phyloP scores from a whole-genome alignment of 2,888 invertebrate species.

The Phaonia tiefii region DNA sequence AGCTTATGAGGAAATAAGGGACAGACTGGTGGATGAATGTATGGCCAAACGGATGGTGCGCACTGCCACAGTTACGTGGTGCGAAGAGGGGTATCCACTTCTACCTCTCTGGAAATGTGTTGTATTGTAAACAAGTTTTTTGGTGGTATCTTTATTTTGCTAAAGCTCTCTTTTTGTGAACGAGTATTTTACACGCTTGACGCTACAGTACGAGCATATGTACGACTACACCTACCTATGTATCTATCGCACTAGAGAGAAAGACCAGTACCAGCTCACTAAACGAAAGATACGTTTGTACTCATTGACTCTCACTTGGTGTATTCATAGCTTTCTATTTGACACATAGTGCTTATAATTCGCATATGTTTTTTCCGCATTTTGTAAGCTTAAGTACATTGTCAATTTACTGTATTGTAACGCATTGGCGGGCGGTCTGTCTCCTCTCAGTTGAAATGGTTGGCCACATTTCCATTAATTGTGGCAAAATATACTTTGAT shows the following conservation, averaged over 20 bases:
- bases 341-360: conserved; percentile 34
- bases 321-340: no score
- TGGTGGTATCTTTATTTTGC: no score
- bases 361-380: conserved; percentile 44
- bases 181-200: no score
- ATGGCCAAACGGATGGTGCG: neutral
- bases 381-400: conserved; percentile 34
- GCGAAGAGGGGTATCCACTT: neutral
- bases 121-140: no score
- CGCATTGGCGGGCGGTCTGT: conserved; percentile 64
- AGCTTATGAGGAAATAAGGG: neutral
- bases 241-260: no score
- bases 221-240: no score
- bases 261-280: no score
- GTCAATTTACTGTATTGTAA: neutral
- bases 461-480: conserved; percentile 69
- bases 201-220: no score
- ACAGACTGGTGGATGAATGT: neutral
- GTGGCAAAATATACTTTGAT: conserved; percentile 69
- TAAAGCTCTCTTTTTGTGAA: no score
- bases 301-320: no score
- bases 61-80: neutral
- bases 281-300: no score
- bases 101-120: no score
- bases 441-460: conserved; percentile 70